These are phyloP conservation scores for Microhierax caerulescens DNA, from an alignment of 2,797 vertebrate species.

Conservation along the genomic window DNA sequence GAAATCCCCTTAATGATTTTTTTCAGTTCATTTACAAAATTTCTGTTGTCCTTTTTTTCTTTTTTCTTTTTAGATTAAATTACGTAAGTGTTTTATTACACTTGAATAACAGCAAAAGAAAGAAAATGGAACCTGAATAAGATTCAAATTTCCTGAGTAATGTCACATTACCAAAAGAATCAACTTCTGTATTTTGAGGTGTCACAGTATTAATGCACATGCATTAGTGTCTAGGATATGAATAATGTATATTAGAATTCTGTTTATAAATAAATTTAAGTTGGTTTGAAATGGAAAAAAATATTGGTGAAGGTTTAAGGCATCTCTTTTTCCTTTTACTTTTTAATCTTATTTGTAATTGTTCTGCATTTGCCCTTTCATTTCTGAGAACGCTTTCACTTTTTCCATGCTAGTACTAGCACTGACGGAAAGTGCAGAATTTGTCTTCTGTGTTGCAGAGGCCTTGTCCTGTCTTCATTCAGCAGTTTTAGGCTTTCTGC, in stretches of 20 bases:
- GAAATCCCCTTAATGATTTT: neutral
- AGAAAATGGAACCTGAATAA: neutral
- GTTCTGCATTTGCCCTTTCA: neutral
- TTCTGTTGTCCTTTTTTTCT: neutral
- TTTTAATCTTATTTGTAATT: neutral
- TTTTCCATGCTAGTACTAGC: neutral
- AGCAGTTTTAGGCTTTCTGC: neutral
- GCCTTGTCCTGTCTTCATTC: neutral
- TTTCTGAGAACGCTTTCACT: neutral
- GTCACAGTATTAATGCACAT: neutral
- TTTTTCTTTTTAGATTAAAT: neutral
- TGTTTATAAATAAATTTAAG: neutral
- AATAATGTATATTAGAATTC: neutral
- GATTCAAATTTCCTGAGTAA: neutral
- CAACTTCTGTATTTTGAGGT: neutral
- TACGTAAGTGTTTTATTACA: neutral
- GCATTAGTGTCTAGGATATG: neutral
- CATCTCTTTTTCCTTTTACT: neutral
- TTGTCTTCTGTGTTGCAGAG: neutral
- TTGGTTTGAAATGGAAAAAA: neutral
- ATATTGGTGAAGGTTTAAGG: neutral
- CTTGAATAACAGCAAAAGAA: neutral
- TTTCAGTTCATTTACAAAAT: neutral
- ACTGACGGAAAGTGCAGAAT: neutral
- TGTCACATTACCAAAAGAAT: neutral